Conservation (phyloP, 2,797 vertebrate genomes). For the Macropodus opercularis region DNA sequence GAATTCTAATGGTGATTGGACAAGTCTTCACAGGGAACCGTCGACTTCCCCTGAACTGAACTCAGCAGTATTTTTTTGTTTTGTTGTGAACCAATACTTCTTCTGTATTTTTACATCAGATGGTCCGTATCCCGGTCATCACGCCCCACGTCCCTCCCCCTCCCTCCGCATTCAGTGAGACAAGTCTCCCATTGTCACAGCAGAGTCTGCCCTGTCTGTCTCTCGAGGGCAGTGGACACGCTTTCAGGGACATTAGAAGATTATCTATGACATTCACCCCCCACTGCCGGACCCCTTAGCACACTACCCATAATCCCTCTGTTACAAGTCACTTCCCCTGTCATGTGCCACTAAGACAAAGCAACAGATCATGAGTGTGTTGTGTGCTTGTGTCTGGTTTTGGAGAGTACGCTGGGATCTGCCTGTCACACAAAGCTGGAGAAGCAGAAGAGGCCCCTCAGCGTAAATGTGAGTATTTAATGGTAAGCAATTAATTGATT, state of each 20-base stretch:
- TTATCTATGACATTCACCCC: slow-evolving; percentile 73
- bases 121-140: background rate
- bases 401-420: slow-evolving; percentile 4
- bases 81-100: slow-evolving; percentile 18
- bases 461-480: slow-evolving; percentile 38
- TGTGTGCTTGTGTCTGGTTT: slow-evolving; percentile 21
- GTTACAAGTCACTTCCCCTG: slow-evolving; percentile 74
- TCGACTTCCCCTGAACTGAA: background rate
- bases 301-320: slow-evolving; percentile 74
- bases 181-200: slow-evolving; percentile 78
- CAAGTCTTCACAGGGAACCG: slow-evolving; percentile 13
- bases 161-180: slow-evolving; percentile 66
- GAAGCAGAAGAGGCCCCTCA: background rate
- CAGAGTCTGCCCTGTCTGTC: slow-evolving; percentile 66
- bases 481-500: slow-evolving; percentile 35
- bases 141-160: slow-evolving; percentile 14
- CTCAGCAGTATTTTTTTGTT: slow-evolving; percentile 11
- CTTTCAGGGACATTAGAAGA: slow-evolving; percentile 63
- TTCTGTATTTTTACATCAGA: background rate
- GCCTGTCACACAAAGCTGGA: slow-evolving; percentile 19
- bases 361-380: slow-evolving; percentile 67
- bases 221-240: slow-evolving; percentile 44
- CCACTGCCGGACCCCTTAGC: background rate
- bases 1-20: background rate
- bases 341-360: slow-evolving; percentile 64